Percentiles rank a stretch among this genome's conserved stretches.
Evolutionary conservation across 2,888 invertebrate genomes (phyloP).

Genomic region (Punctoribates punctum): DNA sequence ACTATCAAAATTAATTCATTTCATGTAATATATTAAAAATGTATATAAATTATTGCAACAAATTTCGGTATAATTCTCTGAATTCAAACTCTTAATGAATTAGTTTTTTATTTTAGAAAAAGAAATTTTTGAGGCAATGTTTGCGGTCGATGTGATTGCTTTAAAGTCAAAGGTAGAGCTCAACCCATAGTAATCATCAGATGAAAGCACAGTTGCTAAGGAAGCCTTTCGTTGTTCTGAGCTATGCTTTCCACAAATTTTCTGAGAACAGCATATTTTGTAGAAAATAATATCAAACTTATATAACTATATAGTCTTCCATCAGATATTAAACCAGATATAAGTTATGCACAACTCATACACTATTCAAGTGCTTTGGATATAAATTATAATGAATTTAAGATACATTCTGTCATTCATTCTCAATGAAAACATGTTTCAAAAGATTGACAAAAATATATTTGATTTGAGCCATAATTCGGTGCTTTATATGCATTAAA

Average conservation of each 20-base stretch:
- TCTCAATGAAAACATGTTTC: conserved; percentile 12
- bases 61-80: neutral
- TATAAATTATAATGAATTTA: conserved; percentile 22
- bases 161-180: conserved; percentile 17
- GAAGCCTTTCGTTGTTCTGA: conserved; percentile 10
- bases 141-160: conserved; percentile 32
- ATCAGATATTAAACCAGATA: neutral
- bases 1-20: conserved; percentile 34
- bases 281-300: conserved; percentile 25
- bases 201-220: conserved; percentile 23
- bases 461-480: conserved; percentile 25
- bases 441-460: conserved; percentile 29
- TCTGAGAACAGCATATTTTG: conserved; percentile 26
- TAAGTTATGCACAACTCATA: neutral
- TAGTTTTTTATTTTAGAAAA: conserved; percentile 25
- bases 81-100: conserved; percentile 27
- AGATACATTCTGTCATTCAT: conserved; percentile 32
- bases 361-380: too few relatives aligned
- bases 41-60: conserved; percentile 23
- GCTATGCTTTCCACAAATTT: conserved; percentile 15
- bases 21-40: conserved; percentile 9
- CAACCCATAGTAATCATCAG: conserved; percentile 1
- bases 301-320: conserved; percentile 4
- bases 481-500: conserved; percentile 15
- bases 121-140: conserved; percentile 23